These are phyloP conservation scores for Lochmaea capreae DNA, from an alignment of 2,888 invertebrate genomes.

Conservation along the genomic window DNA sequence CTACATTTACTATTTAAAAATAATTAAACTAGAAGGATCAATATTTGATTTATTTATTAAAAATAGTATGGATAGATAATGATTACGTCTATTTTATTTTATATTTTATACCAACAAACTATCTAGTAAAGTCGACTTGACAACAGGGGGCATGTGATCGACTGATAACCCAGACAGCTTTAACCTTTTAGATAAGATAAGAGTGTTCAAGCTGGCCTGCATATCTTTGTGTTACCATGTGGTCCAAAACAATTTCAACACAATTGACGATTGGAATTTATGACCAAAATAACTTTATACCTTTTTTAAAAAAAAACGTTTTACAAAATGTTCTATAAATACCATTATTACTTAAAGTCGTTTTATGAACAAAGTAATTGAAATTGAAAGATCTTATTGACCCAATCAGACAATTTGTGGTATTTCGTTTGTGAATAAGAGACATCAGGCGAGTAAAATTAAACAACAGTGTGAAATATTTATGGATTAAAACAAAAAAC, in stretches of 20 bases:
- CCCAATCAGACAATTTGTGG: no score
- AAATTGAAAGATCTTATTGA: no score
- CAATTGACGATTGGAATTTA: not conserved
- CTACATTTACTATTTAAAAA: constrained; percentile 16
- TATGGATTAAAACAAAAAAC: no score
- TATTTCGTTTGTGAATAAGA: no score
- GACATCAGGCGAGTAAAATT: no score
- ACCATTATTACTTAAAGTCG: no score
- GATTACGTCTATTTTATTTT: constrained; percentile 7
- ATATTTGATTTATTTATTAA: not conserved
- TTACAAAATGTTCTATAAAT: no score
- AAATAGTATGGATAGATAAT: not conserved
- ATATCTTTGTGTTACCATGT: constrained; percentile 38
- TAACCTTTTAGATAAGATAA: constrained; percentile 57
- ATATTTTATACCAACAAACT: not conserved
- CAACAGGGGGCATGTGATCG: constrained; percentile 60
- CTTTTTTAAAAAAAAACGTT: no score
- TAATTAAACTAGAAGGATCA: not conserved
- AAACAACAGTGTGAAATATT: no score
- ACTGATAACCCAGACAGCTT: constrained; percentile 58
- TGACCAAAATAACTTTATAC: no score
- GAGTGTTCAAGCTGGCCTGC: constrained; percentile 39
- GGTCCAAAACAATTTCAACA: constrained; percentile 17
- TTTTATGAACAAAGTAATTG: no score
- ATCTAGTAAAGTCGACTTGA: constrained; percentile 48